Evolutionary conservation across 2,888 invertebrate species (phyloP).

Genomic region (Tribolium freemani): DNA sequence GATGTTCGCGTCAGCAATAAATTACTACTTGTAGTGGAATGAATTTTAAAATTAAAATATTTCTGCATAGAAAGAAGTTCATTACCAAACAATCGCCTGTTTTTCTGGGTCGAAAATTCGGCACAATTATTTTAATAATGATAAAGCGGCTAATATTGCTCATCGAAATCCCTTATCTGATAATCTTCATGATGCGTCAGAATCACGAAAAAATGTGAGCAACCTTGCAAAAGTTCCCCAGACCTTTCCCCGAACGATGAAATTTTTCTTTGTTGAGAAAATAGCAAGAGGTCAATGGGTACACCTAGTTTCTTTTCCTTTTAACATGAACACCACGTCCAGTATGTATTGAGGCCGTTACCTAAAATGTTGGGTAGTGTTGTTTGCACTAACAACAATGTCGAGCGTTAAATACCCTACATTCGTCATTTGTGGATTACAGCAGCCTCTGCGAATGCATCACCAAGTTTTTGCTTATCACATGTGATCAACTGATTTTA

Average conservation of each 20-base stretch:
- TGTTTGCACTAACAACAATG: background rate
- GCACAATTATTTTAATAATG: too few relatives aligned
- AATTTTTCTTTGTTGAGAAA: background rate
- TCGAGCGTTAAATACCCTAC: background rate
- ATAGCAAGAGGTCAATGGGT: background rate
- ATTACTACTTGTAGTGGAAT: too few relatives aligned
- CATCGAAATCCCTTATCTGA: background rate
- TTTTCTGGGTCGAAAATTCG: too few relatives aligned
- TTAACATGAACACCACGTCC: constrained; percentile 30
- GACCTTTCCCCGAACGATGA: background rate
- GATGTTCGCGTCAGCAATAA: too few relatives aligned
- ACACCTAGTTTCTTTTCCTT: constrained; percentile 16
- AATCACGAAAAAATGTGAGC: background rate
- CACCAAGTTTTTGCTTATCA: background rate
- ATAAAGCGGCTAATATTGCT: too few relatives aligned
- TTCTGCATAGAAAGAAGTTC: background rate
- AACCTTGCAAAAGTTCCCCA: background rate
- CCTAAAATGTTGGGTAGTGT: constrained; percentile 18
- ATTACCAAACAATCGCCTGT: background rate
- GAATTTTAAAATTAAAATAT: background rate
- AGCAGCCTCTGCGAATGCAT: too few relatives aligned
- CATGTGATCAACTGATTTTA: background rate
- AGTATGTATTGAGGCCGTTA: constrained; percentile 31
- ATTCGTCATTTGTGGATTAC: background rate
- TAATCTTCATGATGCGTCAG: background rate